Percentiles rank a stretch among this genome's conserved stretches.
phyloP scores from a whole-genome alignment of 2,113 vertebrate species.

The Gyps fulvus region DNA sequence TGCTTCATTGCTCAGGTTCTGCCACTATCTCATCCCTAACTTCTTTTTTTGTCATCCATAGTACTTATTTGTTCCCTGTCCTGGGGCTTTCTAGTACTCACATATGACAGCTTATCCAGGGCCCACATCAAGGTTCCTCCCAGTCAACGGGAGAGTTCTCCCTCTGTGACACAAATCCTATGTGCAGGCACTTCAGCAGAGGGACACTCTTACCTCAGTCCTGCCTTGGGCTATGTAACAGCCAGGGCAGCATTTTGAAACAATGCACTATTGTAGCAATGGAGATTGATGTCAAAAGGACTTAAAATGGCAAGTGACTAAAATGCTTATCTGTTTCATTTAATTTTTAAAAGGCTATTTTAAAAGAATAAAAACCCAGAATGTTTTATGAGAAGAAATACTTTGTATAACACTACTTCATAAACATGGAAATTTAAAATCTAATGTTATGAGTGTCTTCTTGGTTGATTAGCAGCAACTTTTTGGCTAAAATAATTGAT shows the following conservation, averaged over 20 bases:
- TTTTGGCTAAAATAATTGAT: slow-evolving; percentile 1
- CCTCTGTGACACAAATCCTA: background rate
- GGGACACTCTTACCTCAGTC: background rate
- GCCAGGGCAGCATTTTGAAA: background rate
- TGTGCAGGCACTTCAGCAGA: background rate
- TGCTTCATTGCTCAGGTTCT: background rate
- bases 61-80: background rate
- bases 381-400: background rate
- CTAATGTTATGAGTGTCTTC: background rate
- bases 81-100: background rate
- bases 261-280: background rate
- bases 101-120: background rate
- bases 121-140: background rate
- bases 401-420: background rate
- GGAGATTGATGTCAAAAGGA: background rate
- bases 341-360: background rate
- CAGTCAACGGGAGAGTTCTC: background rate
- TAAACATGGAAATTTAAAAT: background rate
- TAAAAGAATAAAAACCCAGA: background rate
- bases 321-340: background rate
- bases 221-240: background rate
- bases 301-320: background rate
- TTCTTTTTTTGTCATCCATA: background rate
- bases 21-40: background rate
- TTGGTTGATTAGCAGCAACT: background rate